Conservation (phyloP, 2,113 vertebrate genomes). For the Marmota flaviventris region DNA sequence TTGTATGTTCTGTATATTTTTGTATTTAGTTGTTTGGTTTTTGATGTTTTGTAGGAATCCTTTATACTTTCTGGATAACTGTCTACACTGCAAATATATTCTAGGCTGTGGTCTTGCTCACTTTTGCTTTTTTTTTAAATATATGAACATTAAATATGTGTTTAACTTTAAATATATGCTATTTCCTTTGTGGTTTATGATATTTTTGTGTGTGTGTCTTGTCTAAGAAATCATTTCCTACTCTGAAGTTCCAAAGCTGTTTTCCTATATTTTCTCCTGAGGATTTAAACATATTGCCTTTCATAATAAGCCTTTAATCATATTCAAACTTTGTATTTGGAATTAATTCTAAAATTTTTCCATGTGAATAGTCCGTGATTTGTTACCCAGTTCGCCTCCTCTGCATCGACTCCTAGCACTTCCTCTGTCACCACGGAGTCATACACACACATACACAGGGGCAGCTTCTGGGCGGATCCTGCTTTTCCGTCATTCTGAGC, state of each 20-base stretch:
- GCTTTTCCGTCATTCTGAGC: neutral
- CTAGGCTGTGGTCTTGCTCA: neutral
- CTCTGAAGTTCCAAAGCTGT: neutral
- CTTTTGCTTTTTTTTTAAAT: neutral
- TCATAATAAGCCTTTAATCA: neutral
- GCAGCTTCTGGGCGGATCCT: neutral
- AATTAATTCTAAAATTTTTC: neutral
- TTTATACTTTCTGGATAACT: neutral
- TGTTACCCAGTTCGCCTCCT: too few relatives aligned
- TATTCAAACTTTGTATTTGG: neutral
- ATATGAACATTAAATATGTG: neutral
- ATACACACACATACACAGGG: neutral
- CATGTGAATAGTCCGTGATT: neutral
- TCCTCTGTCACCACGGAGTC: accelerated
- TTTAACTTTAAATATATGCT: neutral
- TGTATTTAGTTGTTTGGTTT: neutral
- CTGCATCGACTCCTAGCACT: neutral
- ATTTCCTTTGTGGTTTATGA: neutral
- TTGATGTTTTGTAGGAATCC: neutral
- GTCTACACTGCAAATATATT: neutral
- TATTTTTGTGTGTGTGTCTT: neutral
- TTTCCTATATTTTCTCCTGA: neutral
- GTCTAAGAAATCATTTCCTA: neutral
- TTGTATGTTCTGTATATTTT: too few relatives aligned
- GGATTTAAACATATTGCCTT: neutral